Evolutionary conservation across 1,140 invertebrate species (phyloP), one percentile per base, ranked within the genome.

Genomic region (Heliothis subflexa): DNA sequence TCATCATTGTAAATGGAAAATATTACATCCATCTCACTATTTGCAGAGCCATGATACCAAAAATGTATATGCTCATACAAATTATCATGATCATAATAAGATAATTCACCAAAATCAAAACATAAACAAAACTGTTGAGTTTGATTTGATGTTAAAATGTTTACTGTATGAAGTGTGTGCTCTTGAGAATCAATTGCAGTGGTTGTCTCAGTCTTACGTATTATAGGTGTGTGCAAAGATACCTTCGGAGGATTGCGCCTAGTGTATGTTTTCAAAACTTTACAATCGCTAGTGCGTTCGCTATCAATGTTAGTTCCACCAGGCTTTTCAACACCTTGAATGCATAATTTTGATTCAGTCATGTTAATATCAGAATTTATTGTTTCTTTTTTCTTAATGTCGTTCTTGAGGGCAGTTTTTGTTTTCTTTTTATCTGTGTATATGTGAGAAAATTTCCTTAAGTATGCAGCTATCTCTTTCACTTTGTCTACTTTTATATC

Each of bases 281-380:
- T 81, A 62, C 21, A 52, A 33, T 76, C 47, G 62, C 79, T 18
- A 50, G 10, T 13, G 7, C 11, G 45, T 18, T 61, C 49, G 61
- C 52, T 82, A 62, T 81, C 45, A 62, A 45, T 21, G 50, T 76
- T 80, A 66, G 57, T 73, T 82, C 94, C 94, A 87, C 93, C 93
- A 68, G 93, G 93, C 82, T 95, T 94, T 87, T 95, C 94, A 57
- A 95, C 92, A 52, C 94, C 93, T 82, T 94, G 93, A 70, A 91
- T 88, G 71, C 83, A 86, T 74, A 86, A 83, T 85, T 93, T 93
- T 4, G 89, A 87, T 72, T 88, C 86, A 33, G 47, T 45, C n/a
- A 21, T 66, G 5, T 40, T 73, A 16, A 50, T 21, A 55, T 78
- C 50, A 16, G n/a, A 40, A 47, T 78, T 57, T 16, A 71, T 59